A percentile compares a stretch with the other conserved stretches of the same genome.
Evolutionary conservation across 1,140 invertebrate genomes (phyloP).

Genomic region (Phymorhynchus buccinoides): DNA sequence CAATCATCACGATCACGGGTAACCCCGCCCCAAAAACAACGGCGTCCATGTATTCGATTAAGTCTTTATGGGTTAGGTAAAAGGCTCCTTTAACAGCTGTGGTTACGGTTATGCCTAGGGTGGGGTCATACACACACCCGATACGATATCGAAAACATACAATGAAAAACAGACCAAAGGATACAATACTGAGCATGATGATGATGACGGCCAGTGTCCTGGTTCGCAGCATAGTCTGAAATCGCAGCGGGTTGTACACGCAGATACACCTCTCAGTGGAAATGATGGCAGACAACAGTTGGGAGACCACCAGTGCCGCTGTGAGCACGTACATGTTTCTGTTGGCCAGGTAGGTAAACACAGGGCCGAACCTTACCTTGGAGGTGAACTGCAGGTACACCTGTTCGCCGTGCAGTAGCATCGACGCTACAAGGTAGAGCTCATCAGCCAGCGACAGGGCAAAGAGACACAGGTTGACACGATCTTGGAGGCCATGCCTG

Average conservation of each 20-base stretch:
- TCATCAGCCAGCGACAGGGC: neutral
- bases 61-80: neutral
- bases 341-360: neutral
- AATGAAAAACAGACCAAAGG: neutral
- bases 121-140: neutral
- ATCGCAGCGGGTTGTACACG: neutral
- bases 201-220: constrained; percentile 1
- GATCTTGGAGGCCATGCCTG: neutral
- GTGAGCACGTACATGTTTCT: neutral
- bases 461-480: constrained; percentile 4
- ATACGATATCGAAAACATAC: neutral
- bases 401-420: neutral
- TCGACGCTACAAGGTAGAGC: neutral
- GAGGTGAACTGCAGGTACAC: neutral
- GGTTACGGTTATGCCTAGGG: neutral
- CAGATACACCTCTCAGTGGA: neutral
- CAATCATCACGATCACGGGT: neutral
- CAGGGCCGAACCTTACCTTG: neutral
- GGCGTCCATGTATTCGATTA: neutral
- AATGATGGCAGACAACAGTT: neutral
- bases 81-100: neutral
- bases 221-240: neutral
- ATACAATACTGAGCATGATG: neutral
- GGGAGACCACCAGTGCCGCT: neutral
- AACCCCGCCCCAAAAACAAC: neutral